These are phyloP conservation scores for Chesias legatella DNA, from an alignment of 2,888 invertebrate species.

Conservation along the genomic window DNA sequence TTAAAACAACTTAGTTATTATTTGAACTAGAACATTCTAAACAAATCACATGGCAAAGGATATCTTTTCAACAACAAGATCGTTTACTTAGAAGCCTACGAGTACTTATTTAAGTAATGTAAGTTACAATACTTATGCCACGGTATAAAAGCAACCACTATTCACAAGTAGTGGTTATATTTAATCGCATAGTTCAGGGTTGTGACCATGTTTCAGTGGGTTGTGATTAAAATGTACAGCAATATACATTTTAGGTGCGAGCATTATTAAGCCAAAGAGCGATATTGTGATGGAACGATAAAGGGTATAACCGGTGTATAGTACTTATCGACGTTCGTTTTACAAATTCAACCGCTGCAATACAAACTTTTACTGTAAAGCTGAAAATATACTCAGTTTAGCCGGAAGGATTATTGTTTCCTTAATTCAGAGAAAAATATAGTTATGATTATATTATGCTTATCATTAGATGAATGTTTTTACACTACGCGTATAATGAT, in stretches of 20 bases:
- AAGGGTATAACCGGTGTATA: constrained; percentile 8
- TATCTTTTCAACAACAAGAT: too few species aligned
- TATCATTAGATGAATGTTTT: too few species aligned
- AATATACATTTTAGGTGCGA: constrained; percentile 36
- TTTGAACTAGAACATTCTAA: too few species aligned
- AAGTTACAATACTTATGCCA: too few species aligned
- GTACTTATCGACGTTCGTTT: constrained; percentile 18
- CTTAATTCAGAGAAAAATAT: too few species aligned
- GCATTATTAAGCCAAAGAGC: constrained; percentile 14
- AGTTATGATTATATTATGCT: too few species aligned
- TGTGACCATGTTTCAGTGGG: constrained; percentile 44
- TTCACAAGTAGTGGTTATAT: constrained; percentile 34
- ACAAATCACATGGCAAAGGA: too few species aligned
- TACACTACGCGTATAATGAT: too few species aligned
- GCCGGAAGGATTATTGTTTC: too few species aligned
- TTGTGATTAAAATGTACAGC: constrained; percentile 50
- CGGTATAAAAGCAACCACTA: constrained; percentile 30
- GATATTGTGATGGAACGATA: constrained; percentile 9
- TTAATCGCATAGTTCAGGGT: constrained; percentile 36
- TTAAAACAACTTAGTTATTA: too few species aligned
- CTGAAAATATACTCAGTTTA: background rate
- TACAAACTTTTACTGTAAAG: constrained; percentile 9
- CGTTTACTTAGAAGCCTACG: too few species aligned
- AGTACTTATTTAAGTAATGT: too few species aligned
- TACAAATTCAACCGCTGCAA: constrained; percentile 12